Base-by-base conservation (phyloP, 2,888 invertebrate species). In the Helicoverpa assulta region DNA sequence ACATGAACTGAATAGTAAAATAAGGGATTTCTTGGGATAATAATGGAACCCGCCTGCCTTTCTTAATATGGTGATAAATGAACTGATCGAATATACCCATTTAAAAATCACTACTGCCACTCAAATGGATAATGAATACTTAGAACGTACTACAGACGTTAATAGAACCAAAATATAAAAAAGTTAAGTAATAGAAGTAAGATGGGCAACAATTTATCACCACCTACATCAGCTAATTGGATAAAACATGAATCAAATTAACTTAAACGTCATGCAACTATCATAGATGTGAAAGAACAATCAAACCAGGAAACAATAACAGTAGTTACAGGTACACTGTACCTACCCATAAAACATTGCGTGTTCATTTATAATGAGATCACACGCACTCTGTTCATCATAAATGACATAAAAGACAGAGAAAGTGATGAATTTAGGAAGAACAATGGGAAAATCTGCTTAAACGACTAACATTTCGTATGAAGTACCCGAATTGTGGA, bases 381-480 rank as follows among this genome's bases (percentile, higher is more conserved):
- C 67, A 18, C 58, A 76, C 71, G 65, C 71, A 60, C 54, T 43
- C 29, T 16, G 47, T 66, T 54, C 40, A 2, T 12, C 40, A 47
- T 47, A n/a, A 47, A 47, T n/a, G 47, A 47, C 47, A 47, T 18
- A 40, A 70, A 67, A 47, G 68, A 67, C 51, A 78, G 81, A 66
- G 81, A 81, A 81, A 81, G 81, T 73, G 65, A 63, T 55, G 61
- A 73, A 70, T 84, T 78, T 40, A 47, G 73, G 62, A 62, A 58
- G 66, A 78, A 81, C 82, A 84, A 81, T 81, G 54, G 84, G 29
- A 73, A 74, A 65, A 63, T 60, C 8, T 52, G 18, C 50, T 62
- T 51, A 21, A 33, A 57, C 26, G 52, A 26, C 26, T 3, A 37
- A 37, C 29, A 53, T 57, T 61, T 52, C 51, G 16, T 19, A 37